Conservation (phyloP, 2,113 vertebrate species). For the Galbula dea region DNA sequence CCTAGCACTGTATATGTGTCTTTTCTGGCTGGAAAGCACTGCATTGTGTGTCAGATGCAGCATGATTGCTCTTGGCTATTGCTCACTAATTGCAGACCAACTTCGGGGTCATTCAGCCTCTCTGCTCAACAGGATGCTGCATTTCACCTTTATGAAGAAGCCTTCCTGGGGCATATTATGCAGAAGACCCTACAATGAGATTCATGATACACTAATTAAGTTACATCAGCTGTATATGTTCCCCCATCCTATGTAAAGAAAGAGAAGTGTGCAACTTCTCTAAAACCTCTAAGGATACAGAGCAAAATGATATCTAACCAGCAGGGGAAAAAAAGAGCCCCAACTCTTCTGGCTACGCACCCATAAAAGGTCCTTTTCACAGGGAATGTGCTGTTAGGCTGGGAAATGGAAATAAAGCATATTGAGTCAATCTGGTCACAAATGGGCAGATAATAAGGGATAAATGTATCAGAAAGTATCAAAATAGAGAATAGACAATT, state of each 20-base stretch:
- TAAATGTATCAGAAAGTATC: neutral
- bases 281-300: neutral
- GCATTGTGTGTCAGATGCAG: slow-evolving; percentile 15
- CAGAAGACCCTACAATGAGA: neutral
- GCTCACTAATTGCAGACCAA: slow-evolving; percentile 39
- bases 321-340: neutral
- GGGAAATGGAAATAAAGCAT: neutral
- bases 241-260: neutral
- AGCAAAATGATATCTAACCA: neutral
- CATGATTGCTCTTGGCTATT: neutral
- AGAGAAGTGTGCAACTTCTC: neutral
- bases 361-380: neutral
- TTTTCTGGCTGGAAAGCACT: slow-evolving; percentile 2
- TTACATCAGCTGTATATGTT: neutral
- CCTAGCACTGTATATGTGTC: slow-evolving; percentile 16
- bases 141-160: neutral
- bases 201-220: neutral
- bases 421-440: neutral
- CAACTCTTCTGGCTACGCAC: neutral
- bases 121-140: neutral
- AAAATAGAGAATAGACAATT: neutral
- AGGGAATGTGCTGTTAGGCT: neutral
- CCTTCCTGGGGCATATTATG: neutral
- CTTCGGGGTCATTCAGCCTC: slow-evolving; percentile 35
- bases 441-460: neutral